Evolutionary conservation across 2,888 invertebrate genomes (phyloP).

Genomic region (Cheilosia variabilis): DNA sequence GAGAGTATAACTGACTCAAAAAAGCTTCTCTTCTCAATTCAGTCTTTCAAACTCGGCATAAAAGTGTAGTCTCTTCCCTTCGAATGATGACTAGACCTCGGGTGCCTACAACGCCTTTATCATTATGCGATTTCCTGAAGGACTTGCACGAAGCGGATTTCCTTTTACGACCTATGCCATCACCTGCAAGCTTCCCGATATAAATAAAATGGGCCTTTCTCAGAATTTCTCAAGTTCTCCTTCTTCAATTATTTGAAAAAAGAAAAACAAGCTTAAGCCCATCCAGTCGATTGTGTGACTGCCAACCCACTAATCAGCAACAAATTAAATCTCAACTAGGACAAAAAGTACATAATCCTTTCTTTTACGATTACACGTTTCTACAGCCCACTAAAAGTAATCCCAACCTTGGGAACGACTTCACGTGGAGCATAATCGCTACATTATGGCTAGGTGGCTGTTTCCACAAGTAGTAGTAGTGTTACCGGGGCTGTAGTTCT

Average conservation of each 20-base stretch:
- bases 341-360: neutral
- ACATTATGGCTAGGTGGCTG: constrained; percentile 19
- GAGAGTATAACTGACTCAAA: neutral
- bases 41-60: neutral
- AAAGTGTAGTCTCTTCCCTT: neutral
- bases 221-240: too few species aligned
- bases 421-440: constrained; percentile 55
- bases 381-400: neutral
- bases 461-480: constrained; percentile 16
- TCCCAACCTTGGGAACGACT: neutral
- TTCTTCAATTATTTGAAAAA: too few species aligned
- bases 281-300: too few species aligned
- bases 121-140: too few species aligned
- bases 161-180: too few species aligned
- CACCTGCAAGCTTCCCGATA: too few species aligned
- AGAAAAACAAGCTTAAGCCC: too few species aligned
- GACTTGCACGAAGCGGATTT: too few species aligned
- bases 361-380: neutral
- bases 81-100: too few species aligned
- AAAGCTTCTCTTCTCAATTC: neutral
- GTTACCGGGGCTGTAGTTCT: constrained; percentile 29
- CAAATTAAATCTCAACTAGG: neutral
- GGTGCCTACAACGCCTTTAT: too few species aligned
- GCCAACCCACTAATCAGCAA: neutral
- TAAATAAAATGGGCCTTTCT: too few species aligned